Evolutionary conservation across 2,113 vertebrate genomes (phyloP), one percentile per base, ranked within the genome.

Genomic region (Sula dactylatra): DNA sequence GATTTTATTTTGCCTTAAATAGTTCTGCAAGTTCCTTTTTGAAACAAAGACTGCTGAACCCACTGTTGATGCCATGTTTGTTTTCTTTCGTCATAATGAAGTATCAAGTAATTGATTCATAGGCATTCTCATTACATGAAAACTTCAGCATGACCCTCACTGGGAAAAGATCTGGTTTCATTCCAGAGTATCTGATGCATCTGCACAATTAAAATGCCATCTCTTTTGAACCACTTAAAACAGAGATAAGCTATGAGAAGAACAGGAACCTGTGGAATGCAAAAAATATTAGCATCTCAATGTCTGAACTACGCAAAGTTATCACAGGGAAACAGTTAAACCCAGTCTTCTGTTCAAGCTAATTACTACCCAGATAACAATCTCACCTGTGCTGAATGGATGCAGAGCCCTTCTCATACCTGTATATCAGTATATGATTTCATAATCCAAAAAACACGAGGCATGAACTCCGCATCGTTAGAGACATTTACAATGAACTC

Each of bases 141-240:
- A 92, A 93, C 92, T 84, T 87, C 56, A 88, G 27, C 77, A 73
- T 73, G 92, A 82, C 73, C 55, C 74, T 90, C 40, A 71, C 71
- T 61, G 62, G 54, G 59, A 88, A 88, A 52, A 92, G 83, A 93
- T 90, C 61, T 84, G 62, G 54, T 92, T 97, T 96, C 95, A 92
- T 86, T 98, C 84, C 95, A 93, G 61, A 90, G 40, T 54, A 93
- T 89, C 92, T 94, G 78, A 91, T 69, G 34, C 77, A 92, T 74
- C 96, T 91, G 29, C 38, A 88, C 85, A 92, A 96, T 95, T 97
- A 97, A 97, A 97, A 97, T 95, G 83, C 80, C 96, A 96, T 94
- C 65, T 93, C 83, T 76, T 94, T 65, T 55, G 74, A 97, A 79
- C 58, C 62, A 86, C 88, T 96, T 93, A 84, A 94, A 83, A 69